Evolutionary conservation across 2,888 invertebrate species (phyloP), one percentile per base, ranked within the genome.

Genomic region (Drosophila anceps): DNA sequence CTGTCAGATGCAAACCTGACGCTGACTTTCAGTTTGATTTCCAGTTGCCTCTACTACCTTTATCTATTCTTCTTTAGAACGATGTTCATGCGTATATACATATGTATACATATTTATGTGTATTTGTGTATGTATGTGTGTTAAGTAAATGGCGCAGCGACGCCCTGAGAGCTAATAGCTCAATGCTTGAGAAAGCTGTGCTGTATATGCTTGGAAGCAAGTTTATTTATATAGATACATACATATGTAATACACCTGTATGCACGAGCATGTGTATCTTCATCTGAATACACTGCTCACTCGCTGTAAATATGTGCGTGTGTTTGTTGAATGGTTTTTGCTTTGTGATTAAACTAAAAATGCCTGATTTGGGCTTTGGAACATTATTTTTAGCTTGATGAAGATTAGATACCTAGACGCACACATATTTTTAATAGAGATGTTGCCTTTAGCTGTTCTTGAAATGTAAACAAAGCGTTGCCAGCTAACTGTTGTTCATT

Each of bases 1-100:
- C 78, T 77, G 77, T 76, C 67, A 73, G 73, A 54, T 78, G 73
- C 57, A 77, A 61, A 76, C 62, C 46, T 60, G 66, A 67, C n/a
- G 58, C 46, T 39, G 55, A 31, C 76, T 64, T 72, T 71, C 37
- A 18, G 54, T 51, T 41, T 53, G 54, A 55, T 55, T 60, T 41
- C 50, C 59, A 39, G 61, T 44, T 44, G 35, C 33, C 48, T 44
- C 33, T 35, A 13, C 51, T 44, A 37, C 27, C 27, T 67, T 39
- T 58, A 59, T 54, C 59, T 51, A 44, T 73, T 61, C 58, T 60
- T 69, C 54, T 65, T 64, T 43, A 65, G 61, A 78, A 73, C 46
- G 27, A 43, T 61, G 27, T 15, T 57, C 13, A 20, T 54, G 6
- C 41, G 27, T n/a, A 6, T 37, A 51, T 53, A 4, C 48, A 10